Percentiles rank a stretch among this genome's conserved stretches.
These are phyloP conservation scores for Sycophila sp. DNA, from an alignment of 1,140 invertebrate genomes.

Conservation along the genomic window DNA sequence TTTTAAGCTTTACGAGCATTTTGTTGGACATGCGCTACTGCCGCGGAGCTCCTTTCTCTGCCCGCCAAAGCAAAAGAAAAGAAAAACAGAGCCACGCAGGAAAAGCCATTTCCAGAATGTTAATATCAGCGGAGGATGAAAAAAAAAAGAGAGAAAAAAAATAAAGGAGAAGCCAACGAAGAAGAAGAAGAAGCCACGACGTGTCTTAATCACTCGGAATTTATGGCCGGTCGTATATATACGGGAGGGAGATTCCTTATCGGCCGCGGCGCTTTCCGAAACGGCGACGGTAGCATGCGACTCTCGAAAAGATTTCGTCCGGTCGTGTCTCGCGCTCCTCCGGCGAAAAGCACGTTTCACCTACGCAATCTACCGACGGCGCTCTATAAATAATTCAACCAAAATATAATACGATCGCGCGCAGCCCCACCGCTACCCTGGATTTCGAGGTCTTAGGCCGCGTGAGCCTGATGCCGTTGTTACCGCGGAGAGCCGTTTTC, in stretches of 20 bases:
- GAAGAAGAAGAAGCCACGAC: neutral
- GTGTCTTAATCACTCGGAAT: conserved; percentile 19
- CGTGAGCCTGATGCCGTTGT: too few relatives aligned
- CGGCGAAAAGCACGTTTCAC: conserved; percentile 31
- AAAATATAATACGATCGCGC: conserved; percentile 48
- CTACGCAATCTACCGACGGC: conserved; percentile 11
- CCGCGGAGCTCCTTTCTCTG: neutral
- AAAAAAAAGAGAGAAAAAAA: too few relatives aligned
- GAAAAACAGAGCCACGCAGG: neutral
- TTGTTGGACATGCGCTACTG: too few relatives aligned
- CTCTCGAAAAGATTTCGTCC: conserved; percentile 2
- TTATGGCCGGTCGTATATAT: neutral
- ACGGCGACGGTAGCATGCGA: neutral
- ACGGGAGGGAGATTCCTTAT: conserved; percentile 17
- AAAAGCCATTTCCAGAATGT: neutral
- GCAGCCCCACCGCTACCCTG: neutral
- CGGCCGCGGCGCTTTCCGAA: neutral
- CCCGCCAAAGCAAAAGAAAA: neutral
- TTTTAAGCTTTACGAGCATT: conserved; percentile 22
- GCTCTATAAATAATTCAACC: conserved; percentile 57
- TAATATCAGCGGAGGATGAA: neutral
- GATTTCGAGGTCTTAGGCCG: conserved; percentile 34
- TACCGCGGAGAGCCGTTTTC: too few relatives aligned
- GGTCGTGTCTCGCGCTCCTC: conserved; percentile 23
- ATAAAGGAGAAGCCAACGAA: too few relatives aligned